Conservation (phyloP, 2,113 vertebrate species). For the Dicaeum eximium region DNA sequence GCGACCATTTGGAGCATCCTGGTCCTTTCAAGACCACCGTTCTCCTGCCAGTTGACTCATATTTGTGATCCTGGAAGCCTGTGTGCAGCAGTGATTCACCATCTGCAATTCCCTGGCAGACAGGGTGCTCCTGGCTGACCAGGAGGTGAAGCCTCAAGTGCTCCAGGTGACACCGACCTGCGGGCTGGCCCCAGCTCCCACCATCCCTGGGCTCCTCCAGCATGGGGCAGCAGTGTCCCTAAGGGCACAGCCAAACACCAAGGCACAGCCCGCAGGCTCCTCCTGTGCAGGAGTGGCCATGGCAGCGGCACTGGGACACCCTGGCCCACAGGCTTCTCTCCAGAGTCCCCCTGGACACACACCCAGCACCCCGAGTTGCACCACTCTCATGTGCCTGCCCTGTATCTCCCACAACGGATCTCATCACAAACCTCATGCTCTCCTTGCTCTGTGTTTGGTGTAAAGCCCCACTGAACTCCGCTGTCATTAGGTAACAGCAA, state of each 20-base stretch:
- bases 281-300: neutral
- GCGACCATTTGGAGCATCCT: fast-evolving
- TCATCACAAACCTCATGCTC: fast-evolving
- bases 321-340: too few relatives aligned
- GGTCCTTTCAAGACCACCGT: neutral
- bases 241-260: fast-evolving
- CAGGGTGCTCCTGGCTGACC: neutral
- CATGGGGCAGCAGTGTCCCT: neutral
- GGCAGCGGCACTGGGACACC: neutral
- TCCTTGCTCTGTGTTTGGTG: neutral
- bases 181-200: fast-evolving
- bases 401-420: fast-evolving
- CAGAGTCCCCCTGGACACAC: neutral
- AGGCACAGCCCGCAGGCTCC: neutral
- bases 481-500: neutral
- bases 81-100: neutral
- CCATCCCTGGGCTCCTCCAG: fast-evolving
- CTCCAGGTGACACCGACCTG: neutral
- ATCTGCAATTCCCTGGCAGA: neutral
- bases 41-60: conserved; percentile 30
- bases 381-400: fast-evolving
- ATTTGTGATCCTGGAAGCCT: neutral
- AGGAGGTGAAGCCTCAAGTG: neutral
- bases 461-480: neutral
- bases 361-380: fast-evolving